Evolutionary conservation across 2,113 vertebrate species (phyloP), one percentile per base, ranked within the genome.

Genomic region (Microcebus lehilahytsara): DNA sequence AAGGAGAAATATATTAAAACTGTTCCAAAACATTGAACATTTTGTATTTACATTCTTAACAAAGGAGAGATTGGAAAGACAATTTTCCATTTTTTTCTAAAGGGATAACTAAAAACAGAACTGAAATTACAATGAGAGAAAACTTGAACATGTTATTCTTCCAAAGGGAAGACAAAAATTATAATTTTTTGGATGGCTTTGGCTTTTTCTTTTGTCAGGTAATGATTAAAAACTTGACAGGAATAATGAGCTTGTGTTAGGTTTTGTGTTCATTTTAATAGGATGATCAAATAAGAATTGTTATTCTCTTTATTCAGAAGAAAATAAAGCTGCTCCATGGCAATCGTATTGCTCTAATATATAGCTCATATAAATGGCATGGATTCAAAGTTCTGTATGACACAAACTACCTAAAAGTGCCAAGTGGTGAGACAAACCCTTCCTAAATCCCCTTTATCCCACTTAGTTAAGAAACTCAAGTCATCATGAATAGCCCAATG

Each of bases 221-320:
- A 96, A 93, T 95, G 83, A 98, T 97, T 96, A 97, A 98, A 97
- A 97, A 67, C 46, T 96, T 97, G 89, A 92, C 7, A 19, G 22
- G 42, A 97, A 97, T 95, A 98, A 96, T 98, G 92, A 85, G 83
- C 51, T 95, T 96, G 94, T 97, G 84, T 97, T 97, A 87, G 17
- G 71, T 86, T 97, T 96, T 86, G 37, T 96, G 40, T 89, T 95
- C 49, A 96, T 93, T 96, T 97, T 96, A 95, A 97, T 95, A 95
- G 58, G 77, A 78, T 95, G 71, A 88, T 96, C 86, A 95, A 97
- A 96, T 72, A 89, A 93, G 80, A 93, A 93, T 97, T 72, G 34
- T 95, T 97, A 93, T 95, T 97, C 86, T 25, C 32, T 40, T 40
- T 53, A 96, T 62, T 85, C 79, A 86, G 58, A 94, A 79, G 85